Evolutionary conservation across 2,113 vertebrate genomes (phyloP), one percentile per base, ranked within the genome.

Genomic region (Struthio camelus): DNA sequence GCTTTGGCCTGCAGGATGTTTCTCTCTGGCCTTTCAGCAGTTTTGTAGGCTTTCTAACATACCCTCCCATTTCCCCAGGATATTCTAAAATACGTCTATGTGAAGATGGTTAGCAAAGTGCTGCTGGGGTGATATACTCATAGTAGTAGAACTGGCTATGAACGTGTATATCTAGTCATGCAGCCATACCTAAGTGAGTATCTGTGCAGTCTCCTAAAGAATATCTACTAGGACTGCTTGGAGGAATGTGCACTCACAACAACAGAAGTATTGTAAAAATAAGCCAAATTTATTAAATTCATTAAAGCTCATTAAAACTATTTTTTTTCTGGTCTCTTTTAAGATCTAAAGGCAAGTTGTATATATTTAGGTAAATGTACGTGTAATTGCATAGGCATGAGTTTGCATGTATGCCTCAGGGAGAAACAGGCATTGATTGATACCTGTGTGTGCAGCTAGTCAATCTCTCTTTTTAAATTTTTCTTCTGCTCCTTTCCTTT

Each of bases 11-110:
- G 3, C 2, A 3, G 10, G 16, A 17, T 77, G 25, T 85, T 80
- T 69, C 22, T 0, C 2, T 6, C 14, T 80, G 59, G 12, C 24
- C 27, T 75, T 66, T 22, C 8, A 6, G 24, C 1, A 1, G 36
- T 56, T 88, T 80, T 85, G 2, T 12, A 53, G 25, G 15, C 36
- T 95, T 28, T 15, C 50, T 80, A n/a, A 10, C 36, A 18, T 1
- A 1, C 13, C 4, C 8, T 94, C 5, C 23, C 6, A 4, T 72
- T n/a, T 72, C 48, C n/a, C 5, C 75, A 85, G 65, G 23, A 7
- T 78, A 80, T 79, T 34, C 40, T 64, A 13, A 53, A 0, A 0
- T 54, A 32, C 1, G 1, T 13, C 19, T 13, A 12, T 30, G 6
- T 34, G 48, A 51, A 54, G 38, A 9, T 61, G 61, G 46, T 46